Evolutionary conservation across 1,140 invertebrate genomes (phyloP).

Genomic region (Monochamus saltuarius): DNA sequence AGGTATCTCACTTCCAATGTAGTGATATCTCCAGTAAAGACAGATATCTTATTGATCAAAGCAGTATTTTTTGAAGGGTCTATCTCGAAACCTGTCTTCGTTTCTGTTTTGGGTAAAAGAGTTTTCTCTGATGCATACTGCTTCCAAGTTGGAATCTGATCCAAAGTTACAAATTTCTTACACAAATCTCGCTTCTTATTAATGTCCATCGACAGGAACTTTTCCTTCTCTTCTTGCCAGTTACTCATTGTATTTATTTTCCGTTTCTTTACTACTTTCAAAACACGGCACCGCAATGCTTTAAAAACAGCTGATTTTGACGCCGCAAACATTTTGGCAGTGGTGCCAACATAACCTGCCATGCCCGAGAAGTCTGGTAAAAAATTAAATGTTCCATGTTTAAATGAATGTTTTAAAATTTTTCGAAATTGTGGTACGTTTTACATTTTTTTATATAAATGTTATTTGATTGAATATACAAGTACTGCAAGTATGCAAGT

Average conservation of each 20-base stretch:
- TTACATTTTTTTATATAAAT: too few species aligned
- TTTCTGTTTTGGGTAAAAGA: slow-evolving; percentile 43
- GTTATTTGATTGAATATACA: too few species aligned
- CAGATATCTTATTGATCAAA: slow-evolving; percentile 64
- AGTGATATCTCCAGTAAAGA: slow-evolving; percentile 85
- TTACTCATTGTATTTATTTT: slow-evolving; percentile 37
- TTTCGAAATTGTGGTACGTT: too few species aligned
- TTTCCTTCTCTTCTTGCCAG: slow-evolving; percentile 54
- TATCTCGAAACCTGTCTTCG: slow-evolving; percentile 50
- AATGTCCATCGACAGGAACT: slow-evolving; percentile 56
- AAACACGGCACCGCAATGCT: too few species aligned
- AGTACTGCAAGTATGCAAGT: too few species aligned
- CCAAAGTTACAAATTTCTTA: slow-evolving; percentile 51
- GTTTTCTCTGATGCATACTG: slow-evolving; percentile 55
- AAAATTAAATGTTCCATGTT: too few species aligned
- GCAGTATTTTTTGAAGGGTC: slow-evolving; percentile 51
- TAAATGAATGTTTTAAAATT: too few species aligned
- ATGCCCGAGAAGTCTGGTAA: too few species aligned
- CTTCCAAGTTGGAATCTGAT: slow-evolving; percentile 63
- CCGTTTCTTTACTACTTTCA: neutral
- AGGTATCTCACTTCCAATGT: slow-evolving; percentile 61
- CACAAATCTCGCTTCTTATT: slow-evolving; percentile 60
- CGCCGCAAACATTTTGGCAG: too few species aligned
- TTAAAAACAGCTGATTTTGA: too few species aligned
- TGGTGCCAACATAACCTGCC: too few species aligned